These are phyloP conservation scores for Orchestia grillus DNA, from an alignment of 1,140 invertebrate genomes.

Conservation along the genomic window DNA sequence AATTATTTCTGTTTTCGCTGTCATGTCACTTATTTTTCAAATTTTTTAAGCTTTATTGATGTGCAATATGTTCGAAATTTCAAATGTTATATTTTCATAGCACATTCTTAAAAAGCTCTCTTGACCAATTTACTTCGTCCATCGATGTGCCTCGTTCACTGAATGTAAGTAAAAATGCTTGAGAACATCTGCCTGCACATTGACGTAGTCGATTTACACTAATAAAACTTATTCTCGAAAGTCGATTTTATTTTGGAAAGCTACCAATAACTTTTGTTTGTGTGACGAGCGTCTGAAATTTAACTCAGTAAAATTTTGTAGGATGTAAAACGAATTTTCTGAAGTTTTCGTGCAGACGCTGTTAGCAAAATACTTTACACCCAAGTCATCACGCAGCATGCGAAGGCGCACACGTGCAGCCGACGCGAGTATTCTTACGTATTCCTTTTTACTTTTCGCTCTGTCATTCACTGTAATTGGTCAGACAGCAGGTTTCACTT, in stretches of 20 bases:
- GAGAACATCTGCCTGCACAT: neutral
- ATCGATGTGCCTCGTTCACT: neutral
- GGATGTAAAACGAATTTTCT: neutral
- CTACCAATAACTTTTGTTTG: neutral
- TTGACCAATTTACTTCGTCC: neutral
- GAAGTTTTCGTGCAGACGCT: neutral
- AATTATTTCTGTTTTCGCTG: neutral
- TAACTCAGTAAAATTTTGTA: neutral
- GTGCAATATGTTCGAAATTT: neutral
- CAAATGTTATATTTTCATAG: neutral
- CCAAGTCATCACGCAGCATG: neutral
- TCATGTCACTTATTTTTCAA: neutral
- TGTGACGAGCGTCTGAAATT: neutral
- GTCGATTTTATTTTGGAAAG: neutral
- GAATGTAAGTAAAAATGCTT: neutral
- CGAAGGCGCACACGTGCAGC: neutral
- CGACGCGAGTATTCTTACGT: neutral
- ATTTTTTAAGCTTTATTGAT: neutral
- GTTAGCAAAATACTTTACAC: neutral
- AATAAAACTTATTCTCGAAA: neutral
- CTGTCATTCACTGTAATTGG: neutral
- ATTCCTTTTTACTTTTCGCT: neutral
- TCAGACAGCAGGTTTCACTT: neutral
- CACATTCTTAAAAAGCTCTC: neutral
- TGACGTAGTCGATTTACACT: neutral